Conservation (phyloP, 2,113 vertebrate genomes). For the Garra rufa region DNA sequence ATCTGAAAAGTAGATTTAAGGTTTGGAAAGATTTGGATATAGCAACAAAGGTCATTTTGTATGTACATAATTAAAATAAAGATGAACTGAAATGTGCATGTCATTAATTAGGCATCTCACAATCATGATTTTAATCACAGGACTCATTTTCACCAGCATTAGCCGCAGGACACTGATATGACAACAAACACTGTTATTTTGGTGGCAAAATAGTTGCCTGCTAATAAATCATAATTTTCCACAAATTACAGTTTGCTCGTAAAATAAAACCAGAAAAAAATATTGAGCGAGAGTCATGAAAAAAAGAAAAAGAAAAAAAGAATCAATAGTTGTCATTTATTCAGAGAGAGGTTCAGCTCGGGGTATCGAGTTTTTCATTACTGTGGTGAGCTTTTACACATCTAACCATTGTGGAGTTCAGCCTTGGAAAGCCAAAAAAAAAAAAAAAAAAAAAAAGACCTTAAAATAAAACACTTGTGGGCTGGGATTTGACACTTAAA, state of each 20-base stretch:
- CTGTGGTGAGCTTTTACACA: slow-evolving; percentile 9
- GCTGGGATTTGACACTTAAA: not conserved
- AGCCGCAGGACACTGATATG: not conserved
- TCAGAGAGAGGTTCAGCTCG: slow-evolving; percentile 26
- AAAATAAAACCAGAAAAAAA: slow-evolving; percentile 40
- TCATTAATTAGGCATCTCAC: not conserved
- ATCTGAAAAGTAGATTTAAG: too few species aligned
- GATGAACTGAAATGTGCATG: not conserved
- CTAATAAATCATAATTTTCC: slow-evolving; percentile 51
- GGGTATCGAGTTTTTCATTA: slow-evolving; percentile 31
- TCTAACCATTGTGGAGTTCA: slow-evolving; percentile 1
- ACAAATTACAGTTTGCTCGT: slow-evolving; percentile 50
- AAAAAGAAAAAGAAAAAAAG: not conserved
- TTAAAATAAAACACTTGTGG: slow-evolving; percentile 20
- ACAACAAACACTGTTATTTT: not conserved
- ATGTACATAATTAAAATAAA: not conserved
- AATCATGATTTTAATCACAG: not conserved
- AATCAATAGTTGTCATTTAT: slow-evolving; percentile 45
- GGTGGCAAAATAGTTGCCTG: not conserved
- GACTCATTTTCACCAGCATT: not conserved
- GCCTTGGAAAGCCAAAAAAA: not conserved
- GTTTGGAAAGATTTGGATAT: too few species aligned
- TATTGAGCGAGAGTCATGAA: slow-evolving; percentile 37
- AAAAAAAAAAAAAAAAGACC: too few species aligned
- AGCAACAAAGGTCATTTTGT: not conserved